A percentile compares a stretch with the other conserved stretches of the same genome.
These are phyloP conservation scores for Corticium candelabrum DNA, from an alignment of 37 sponge, comb jelly and placozoan genomes.

Conservation along the genomic window DNA sequence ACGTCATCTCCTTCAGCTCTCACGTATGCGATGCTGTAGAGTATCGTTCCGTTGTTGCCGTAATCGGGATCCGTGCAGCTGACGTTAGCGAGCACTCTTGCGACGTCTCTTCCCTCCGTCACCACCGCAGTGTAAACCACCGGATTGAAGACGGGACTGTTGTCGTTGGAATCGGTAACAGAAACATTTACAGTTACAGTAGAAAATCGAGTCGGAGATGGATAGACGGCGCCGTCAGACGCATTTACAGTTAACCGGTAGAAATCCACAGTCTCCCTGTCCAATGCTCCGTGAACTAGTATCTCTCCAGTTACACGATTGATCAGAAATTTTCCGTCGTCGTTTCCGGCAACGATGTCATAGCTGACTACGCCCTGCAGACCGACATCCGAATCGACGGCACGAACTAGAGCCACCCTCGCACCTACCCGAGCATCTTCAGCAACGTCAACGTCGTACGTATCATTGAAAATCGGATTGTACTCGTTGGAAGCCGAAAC, in stretches of 20 bases:
- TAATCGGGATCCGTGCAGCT: constrained; percentile 46
- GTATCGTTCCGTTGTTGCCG: constrained; percentile 26
- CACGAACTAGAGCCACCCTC: constrained; percentile 15
- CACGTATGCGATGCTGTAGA: constrained; percentile 14
- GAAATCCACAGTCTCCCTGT: constrained; percentile 25
- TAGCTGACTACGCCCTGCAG: constrained; percentile 38
- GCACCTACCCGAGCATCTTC: constrained; percentile 38
- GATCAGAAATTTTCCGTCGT: constrained; percentile 41
- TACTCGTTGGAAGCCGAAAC: constrained; percentile 22
- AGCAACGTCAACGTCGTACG: constrained; percentile 21
- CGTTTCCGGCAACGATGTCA: constrained; percentile 33
- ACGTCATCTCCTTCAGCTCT: background rate
- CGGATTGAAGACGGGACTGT: background rate
- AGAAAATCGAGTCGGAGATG: background rate
- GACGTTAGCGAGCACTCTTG: background rate
- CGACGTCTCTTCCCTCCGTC: constrained; percentile 3
- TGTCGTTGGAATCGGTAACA: background rate
- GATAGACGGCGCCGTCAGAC: constrained; percentile 11
- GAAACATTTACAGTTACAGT: background rate
- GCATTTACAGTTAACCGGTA: constrained; percentile 47
- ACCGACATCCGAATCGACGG: constrained; percentile 43
- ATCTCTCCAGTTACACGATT: constrained; percentile 43
- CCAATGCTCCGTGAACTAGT: constrained; percentile 36
- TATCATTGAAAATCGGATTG: constrained; percentile 38
- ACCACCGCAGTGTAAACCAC: background rate